Conservation (phyloP, 2,888 invertebrate genomes). For the Kuschelorhynchus macadamiae region DNA sequence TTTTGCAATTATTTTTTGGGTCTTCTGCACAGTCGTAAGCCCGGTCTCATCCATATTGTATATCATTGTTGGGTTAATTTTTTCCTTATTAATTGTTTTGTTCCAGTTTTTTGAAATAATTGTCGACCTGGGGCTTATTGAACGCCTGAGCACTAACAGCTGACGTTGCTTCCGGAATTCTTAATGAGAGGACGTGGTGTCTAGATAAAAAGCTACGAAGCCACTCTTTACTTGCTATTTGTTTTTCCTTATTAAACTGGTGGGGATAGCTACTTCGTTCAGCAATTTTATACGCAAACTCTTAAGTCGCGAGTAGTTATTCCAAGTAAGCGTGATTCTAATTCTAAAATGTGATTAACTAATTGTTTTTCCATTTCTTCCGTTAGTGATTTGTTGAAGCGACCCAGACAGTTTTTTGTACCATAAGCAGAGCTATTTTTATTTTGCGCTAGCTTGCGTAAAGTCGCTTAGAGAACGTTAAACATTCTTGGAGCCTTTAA, state of each 20-base stretch:
- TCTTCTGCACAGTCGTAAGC: constrained; percentile 13
- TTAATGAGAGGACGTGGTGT: constrained; percentile 5
- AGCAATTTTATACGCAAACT: constrained; percentile 5
- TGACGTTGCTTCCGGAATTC: constrained; percentile 28
- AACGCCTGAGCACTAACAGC: constrained; percentile 17
- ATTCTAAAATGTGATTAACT: constrained; percentile 15
- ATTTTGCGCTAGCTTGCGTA: constrained; percentile 3
- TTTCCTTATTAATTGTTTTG: constrained; percentile 1
- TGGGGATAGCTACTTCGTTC: not conserved
- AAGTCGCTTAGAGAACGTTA: constrained; percentile 11
- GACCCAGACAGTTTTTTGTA: constrained; percentile 1
- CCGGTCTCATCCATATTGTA: constrained; percentile 27
- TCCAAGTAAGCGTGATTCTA: constrained; percentile 18
- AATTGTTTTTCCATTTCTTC: constrained; percentile 3
- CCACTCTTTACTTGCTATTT: constrained; percentile 20
- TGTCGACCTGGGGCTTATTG: constrained; percentile 25
- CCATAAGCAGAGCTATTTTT: constrained; percentile 19
- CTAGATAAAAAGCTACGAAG: constrained; percentile 4
- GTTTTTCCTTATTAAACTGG: constrained; percentile 14
- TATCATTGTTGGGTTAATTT: constrained; percentile 22
- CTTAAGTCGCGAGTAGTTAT: constrained; percentile 1
- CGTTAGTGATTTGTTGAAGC: not conserved
- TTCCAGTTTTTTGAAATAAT: constrained; percentile 24
- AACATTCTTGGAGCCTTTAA: not conserved
- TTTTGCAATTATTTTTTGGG: constrained; percentile 11